phyloP scores from a whole-genome alignment of 2,797 vertebrate species.

The Todus mexicanus region DNA sequence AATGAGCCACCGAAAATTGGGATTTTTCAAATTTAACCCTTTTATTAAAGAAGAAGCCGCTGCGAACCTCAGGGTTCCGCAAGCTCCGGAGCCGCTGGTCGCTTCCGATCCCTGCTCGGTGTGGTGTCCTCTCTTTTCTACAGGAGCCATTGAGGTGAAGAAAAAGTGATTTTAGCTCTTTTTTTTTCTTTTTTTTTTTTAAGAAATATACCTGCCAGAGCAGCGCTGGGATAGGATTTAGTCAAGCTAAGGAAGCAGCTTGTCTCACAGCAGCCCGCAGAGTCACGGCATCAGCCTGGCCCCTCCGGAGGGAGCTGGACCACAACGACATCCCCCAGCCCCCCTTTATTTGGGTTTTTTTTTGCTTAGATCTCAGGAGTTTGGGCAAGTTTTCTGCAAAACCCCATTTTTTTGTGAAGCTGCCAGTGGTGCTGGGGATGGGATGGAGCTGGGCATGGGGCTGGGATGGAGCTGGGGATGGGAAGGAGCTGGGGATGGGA shows the following conservation, averaged over 20 bases:
- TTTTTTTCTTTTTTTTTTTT: too few species aligned
- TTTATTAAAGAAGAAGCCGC: fast-evolving
- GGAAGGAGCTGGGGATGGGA: too few species aligned
- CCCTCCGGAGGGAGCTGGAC: not conserved
- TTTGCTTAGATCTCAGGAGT: fast-evolving
- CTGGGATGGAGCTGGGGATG: not conserved
- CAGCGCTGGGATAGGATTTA: not conserved
- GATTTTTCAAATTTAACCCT: too few species aligned
- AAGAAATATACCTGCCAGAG: not conserved
- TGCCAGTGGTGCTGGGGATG: not conserved
- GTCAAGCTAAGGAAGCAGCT: not conserved
- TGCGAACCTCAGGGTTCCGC: not conserved
- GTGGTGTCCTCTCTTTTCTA: not conserved
- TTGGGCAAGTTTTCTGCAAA: not conserved
- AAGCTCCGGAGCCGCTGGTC: not conserved
- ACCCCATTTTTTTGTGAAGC: not conserved
- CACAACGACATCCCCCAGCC: fast-evolving
- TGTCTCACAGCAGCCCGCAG: not conserved
- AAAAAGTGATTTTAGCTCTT: not conserved
- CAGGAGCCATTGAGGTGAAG: not conserved
- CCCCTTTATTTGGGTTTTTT: too few species aligned
- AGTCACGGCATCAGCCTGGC: not conserved
- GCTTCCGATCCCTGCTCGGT: not conserved
- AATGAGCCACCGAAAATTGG: not conserved
- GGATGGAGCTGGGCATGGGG: not conserved